Percentiles rank a stretch among this genome's conserved stretches.
These are phyloP conservation scores for Takifugu ocellatus DNA, from an alignment of 2,797 vertebrate genomes.

Conservation along the genomic window DNA sequence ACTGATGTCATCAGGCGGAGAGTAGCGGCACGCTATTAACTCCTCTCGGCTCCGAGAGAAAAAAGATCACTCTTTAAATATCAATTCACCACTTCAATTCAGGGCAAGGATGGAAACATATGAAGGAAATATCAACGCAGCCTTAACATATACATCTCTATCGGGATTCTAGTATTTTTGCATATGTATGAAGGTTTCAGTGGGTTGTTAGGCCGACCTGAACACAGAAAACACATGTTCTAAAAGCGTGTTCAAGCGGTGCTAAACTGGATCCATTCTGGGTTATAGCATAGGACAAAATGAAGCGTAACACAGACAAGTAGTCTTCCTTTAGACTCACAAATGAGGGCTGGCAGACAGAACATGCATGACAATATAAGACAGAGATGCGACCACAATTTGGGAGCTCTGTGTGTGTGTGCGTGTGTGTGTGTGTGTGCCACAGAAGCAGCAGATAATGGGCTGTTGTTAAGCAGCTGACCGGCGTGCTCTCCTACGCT, in stretches of 20 bases:
- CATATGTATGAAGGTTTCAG: too few species aligned
- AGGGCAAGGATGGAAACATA: slow-evolving; percentile 18
- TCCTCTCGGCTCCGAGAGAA: slow-evolving; percentile 48
- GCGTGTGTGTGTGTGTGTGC: slow-evolving; percentile 5
- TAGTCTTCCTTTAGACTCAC: too few species aligned
- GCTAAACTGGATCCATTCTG: too few species aligned
- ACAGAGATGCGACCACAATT: background rate
- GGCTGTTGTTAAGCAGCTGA: slow-evolving; percentile 48
- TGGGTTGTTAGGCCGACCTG: too few species aligned
- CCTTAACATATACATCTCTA: background rate
- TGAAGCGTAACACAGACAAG: too few species aligned
- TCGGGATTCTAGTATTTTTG: too few species aligned
- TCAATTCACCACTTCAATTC: slow-evolving; percentile 38
- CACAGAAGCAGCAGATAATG: slow-evolving; percentile 54
- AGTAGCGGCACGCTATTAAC: slow-evolving; percentile 62
- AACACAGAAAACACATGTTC: too few species aligned
- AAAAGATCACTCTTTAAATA: slow-evolving; percentile 34
- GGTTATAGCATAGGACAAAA: too few species aligned
- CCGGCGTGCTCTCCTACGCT: slow-evolving; percentile 36
- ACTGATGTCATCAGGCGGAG: slow-evolving; percentile 77
- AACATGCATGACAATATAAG: background rate
- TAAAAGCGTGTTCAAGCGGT: too few species aligned
- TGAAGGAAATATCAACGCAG: slow-evolving; percentile 24
- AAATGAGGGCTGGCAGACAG: too few species aligned
- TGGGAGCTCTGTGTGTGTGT: slow-evolving; percentile 1